Evolutionary conservation across 2,888 invertebrate genomes (phyloP).

Genomic region (Xylota segnis): DNA sequence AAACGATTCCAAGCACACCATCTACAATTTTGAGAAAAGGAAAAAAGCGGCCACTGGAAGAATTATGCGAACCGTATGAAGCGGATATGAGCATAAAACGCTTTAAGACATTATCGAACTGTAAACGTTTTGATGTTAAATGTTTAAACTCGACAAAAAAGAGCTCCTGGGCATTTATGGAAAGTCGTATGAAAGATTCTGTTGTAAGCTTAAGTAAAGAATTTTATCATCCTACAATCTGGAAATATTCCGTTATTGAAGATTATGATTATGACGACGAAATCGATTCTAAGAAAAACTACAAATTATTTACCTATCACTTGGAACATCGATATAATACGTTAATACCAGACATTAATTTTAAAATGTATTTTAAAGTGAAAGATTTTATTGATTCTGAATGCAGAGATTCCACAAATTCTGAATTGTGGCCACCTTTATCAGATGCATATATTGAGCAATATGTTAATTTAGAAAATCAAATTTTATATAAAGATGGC

Average conservation of each 20-base stretch:
- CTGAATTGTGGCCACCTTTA: conserved; percentile 78
- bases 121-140: conserved; percentile 79
- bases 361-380: conserved; percentile 81
- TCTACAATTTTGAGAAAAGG: conserved; percentile 73
- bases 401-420: conserved; percentile 38
- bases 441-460: conserved; percentile 81
- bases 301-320: conserved; percentile 82
- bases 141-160: conserved; percentile 43
- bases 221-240: conserved; percentile 79
- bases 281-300: conserved; percentile 82
- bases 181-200: neutral
- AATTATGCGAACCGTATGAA: conserved; percentile 79
- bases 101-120: conserved; percentile 79
- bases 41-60: conserved; percentile 79
- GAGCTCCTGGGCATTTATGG: neutral
- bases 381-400: conserved; percentile 81
- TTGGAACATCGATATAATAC: conserved; percentile 83
- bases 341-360: conserved; percentile 81
- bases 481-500: conserved; percentile 60
- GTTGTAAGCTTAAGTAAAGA: conserved; percentile 13
- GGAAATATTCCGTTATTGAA: conserved; percentile 81
- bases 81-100: conserved; percentile 79
- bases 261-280: conserved; percentile 82
- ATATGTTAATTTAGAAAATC: conserved; percentile 81
- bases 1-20: neutral